phyloP scores from a whole-genome alignment of 1,140 invertebrate species.

The Propsilocerus akamusi region DNA sequence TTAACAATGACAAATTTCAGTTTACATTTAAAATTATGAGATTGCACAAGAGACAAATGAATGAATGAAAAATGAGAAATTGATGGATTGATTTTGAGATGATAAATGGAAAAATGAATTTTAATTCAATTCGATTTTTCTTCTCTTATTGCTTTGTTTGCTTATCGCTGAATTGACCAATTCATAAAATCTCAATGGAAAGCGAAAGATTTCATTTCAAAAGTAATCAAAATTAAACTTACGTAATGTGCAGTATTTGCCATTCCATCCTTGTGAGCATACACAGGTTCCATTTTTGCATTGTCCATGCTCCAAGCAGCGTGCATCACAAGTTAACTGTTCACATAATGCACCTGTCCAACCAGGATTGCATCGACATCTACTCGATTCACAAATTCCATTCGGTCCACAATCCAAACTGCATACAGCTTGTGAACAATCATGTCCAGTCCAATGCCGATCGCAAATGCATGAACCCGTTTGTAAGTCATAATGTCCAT shows the following conservation, averaged over 20 bases:
- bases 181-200: too few species aligned
- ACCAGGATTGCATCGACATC: conserved; percentile 74
- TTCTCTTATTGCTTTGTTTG: too few species aligned
- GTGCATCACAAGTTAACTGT: conserved; percentile 68
- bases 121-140: too few species aligned
- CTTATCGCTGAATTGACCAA: too few species aligned
- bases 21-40: too few species aligned
- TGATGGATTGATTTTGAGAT: too few species aligned
- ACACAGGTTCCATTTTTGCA: conserved; percentile 95
- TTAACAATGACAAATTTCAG: conserved; percentile 1
- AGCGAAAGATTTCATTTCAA: too few species aligned
- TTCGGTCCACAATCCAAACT: conserved; percentile 79
- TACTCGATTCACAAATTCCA: conserved; percentile 74
- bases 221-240: conserved; percentile 28
- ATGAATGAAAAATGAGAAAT: too few species aligned
- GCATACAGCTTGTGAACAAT: conserved; percentile 81
- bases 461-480: conserved; percentile 73
- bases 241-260: conserved; percentile 89
- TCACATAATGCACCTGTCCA: conserved; percentile 87
- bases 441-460: conserved; percentile 71
- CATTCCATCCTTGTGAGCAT: conserved; percentile 94
- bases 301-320: conserved; percentile 87
- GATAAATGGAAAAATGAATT: too few species aligned
- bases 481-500: conserved; percentile 76
- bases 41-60: too few species aligned